These are phyloP conservation scores for Drosophila nigricruria DNA, from an alignment of 2,888 invertebrate genomes.

Conservation along the genomic window DNA sequence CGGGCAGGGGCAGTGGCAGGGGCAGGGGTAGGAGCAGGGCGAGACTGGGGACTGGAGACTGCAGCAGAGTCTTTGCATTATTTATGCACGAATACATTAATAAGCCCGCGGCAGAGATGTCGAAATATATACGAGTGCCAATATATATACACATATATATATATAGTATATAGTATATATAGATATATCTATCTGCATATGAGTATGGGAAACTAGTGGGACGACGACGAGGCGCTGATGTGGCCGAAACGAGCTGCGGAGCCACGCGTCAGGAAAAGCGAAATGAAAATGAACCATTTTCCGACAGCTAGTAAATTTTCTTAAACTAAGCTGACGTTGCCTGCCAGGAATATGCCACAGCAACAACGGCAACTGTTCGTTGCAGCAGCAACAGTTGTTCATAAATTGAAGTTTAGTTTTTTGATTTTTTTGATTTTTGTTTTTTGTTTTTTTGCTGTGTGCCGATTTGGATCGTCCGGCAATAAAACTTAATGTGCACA, in stretches of 20 bases:
- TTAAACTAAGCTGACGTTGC: slow-evolving; percentile 16
- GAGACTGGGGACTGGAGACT: slow-evolving; percentile 1
- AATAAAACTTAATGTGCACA: slow-evolving; percentile 73
- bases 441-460: slow-evolving; percentile 17
- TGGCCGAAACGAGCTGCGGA: slow-evolving; percentile 35
- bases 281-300: slow-evolving; percentile 61
- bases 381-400: slow-evolving; percentile 52
- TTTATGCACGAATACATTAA: slow-evolving; percentile 71
- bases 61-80: slow-evolving; percentile 36
- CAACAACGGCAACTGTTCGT: background rate
- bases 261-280: slow-evolving; percentile 45
- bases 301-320: slow-evolving; percentile 69
- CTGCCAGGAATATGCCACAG: slow-evolving; percentile 26
- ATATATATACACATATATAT: background rate
- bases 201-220: slow-evolving; percentile 19
- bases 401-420: slow-evolving; percentile 52
- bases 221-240: slow-evolving; percentile 15
- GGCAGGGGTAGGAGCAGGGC: background rate
- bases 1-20: background rate
- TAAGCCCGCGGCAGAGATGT: slow-evolving; percentile 45
- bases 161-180: slow-evolving; percentile 2
- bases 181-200: slow-evolving; percentile 2
- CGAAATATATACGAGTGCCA: slow-evolving; percentile 39
- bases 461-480: slow-evolving; percentile 61
- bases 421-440: background rate